Evolutionary conservation across 2,797 vertebrate genomes (phyloP).

Genomic region (Adrianichthys oophorus): DNA sequence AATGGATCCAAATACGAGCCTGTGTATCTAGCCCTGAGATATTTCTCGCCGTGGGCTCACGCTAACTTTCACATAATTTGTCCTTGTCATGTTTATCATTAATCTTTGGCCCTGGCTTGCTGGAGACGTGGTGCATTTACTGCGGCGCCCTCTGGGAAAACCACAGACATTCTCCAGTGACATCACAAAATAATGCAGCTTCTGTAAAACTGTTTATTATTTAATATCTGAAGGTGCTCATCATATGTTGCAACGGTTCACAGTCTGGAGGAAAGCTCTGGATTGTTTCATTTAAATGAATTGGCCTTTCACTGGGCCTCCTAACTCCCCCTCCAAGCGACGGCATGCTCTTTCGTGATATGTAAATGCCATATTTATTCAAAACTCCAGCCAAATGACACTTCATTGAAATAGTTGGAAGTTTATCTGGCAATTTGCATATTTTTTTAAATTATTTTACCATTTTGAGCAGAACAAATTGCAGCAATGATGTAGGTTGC

Average conservation of each 20-base stretch:
- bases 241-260: constrained; percentile 71
- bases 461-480: constrained; percentile 21
- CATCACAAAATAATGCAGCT: constrained; percentile 78
- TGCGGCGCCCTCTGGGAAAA: constrained; percentile 66
- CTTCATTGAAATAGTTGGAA: constrained; percentile 8
- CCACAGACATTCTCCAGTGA: constrained; percentile 76
- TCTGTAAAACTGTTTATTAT: constrained; percentile 79
- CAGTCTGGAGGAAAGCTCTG: constrained; percentile 59
- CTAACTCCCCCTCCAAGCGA: constrained; percentile 38
- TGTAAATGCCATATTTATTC: constrained; percentile 26
- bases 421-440: constrained; percentile 38
- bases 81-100: constrained; percentile 84
- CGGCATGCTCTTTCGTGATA: constrained; percentile 58
- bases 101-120: constrained; percentile 80
- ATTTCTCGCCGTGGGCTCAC: constrained; percentile 64
- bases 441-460: constrained; percentile 9
- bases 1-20: constrained; percentile 49
- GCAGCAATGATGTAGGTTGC: constrained; percentile 27
- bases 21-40: constrained; percentile 71
- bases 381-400: constrained; percentile 20
- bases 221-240: constrained; percentile 68
- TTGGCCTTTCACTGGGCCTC: constrained; percentile 3
- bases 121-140: constrained; percentile 73
- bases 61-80: constrained; percentile 78
- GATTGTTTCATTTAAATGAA: constrained; percentile 53